Evolutionary conservation across 2,113 vertebrate species (phyloP).

Genomic region (Craseonycteris thonglongyai): DNA sequence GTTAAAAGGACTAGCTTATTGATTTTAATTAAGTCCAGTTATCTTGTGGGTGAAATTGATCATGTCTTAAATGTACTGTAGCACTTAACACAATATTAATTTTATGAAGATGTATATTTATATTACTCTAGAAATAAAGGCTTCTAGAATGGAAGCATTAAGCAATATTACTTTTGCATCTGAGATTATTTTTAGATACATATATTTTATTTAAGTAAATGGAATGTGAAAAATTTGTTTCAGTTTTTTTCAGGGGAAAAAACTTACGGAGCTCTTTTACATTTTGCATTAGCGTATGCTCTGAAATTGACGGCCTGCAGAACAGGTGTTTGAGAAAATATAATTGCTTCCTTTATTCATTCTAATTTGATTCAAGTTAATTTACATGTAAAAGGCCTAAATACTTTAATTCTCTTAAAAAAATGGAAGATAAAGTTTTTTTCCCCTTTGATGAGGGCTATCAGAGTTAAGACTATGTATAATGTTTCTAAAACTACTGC

Average conservation of each 20-base stretch:
- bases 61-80: conserved; percentile 44
- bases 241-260: conserved; percentile 57
- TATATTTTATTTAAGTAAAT: conserved; percentile 60
- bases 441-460: conserved; percentile 63
- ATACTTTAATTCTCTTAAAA: conserved; percentile 73
- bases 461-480: conserved; percentile 76
- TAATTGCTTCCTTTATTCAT: conserved; percentile 82
- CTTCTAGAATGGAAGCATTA: conserved; percentile 24
- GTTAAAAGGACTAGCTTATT: neutral
- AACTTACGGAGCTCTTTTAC: conserved; percentile 71
- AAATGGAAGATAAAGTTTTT: conserved; percentile 73
- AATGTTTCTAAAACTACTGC: conserved; percentile 77
- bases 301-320: conserved; percentile 78
- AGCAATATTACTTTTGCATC: conserved; percentile 31
- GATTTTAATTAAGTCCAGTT: neutral
- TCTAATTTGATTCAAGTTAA: conserved; percentile 80
- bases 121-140: conserved; percentile 38
- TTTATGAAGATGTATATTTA: conserved; percentile 49
- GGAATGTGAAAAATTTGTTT: conserved; percentile 59
- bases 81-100: conserved; percentile 29
- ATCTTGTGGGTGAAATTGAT: conserved; percentile 8
- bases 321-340: conserved; percentile 83
- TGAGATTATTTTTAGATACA: conserved; percentile 40
- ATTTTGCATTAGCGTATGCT: conserved; percentile 79
- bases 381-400: conserved; percentile 82